These are phyloP conservation scores for Cephalopachus bancanus DNA, from an alignment of 2,797 vertebrate genomes.

Conservation along the genomic window DNA sequence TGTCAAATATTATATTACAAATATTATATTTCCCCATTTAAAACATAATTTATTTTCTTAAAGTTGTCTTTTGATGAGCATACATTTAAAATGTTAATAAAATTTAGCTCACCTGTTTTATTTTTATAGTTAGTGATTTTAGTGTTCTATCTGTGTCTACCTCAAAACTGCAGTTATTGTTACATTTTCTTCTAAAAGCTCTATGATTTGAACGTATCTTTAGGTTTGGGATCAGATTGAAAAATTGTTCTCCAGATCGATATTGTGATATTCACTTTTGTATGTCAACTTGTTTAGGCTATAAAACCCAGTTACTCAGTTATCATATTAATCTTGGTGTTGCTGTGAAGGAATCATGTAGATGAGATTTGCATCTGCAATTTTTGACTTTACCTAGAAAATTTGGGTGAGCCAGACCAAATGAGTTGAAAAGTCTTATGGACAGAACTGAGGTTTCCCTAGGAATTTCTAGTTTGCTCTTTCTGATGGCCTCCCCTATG, in stretches of 20 bases:
- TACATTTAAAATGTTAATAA: not conserved
- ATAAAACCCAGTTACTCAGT: not conserved
- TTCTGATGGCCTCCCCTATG: not conserved
- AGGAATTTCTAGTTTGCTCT: not conserved
- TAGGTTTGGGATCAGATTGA: not conserved
- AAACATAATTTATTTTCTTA: not conserved
- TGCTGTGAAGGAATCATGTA: not conserved
- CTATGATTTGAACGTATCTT: not conserved
- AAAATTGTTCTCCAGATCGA: not conserved
- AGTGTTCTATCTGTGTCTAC: not conserved
- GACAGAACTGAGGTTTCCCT: not conserved
- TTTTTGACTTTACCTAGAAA: not conserved
- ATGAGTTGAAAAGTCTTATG: not conserved
- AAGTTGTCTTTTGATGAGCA: not conserved
- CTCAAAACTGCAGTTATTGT: not conserved
- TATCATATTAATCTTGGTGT: not conserved
- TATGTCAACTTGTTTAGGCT: not conserved
- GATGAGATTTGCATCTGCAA: not conserved
- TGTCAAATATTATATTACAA: not conserved
- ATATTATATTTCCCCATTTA: not conserved
- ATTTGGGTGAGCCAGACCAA: not conserved
- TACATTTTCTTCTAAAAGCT: not conserved
- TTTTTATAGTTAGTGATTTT: not conserved
- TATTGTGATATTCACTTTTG: not conserved
- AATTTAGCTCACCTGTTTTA: not conserved